Evolutionary conservation across 2,113 vertebrate genomes (phyloP), one percentile per base, ranked within the genome.

Genomic region (Ochotona curzoniae): DNA sequence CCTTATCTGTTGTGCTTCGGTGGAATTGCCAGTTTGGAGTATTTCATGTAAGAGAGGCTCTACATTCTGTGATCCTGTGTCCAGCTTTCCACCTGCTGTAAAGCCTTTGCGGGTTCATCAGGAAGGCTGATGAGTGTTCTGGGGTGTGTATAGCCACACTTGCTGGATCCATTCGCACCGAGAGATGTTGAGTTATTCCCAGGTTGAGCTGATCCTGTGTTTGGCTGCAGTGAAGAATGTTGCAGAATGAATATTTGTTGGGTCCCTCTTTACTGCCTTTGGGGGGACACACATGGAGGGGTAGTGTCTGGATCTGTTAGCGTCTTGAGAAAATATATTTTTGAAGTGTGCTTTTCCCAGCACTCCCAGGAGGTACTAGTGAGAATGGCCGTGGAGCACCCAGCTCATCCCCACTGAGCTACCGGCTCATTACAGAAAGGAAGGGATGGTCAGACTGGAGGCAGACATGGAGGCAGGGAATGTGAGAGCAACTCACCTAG

Each of bases 11-110:
- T 71, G 64, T 80, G 38, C 80, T 38, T 89, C 71, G 51, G 28
- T n/a, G 54, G 82, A 84, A 73, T 87, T 91, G 60, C 60, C 35
- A 80, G 20, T 85, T 94, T 78, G 63, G 38, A 57, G 76, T 81
- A 90, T 83, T 71, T 95, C 38, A 47, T 54, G 71, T 57, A 12
- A 54, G 87, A 86, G 51, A 60, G 67, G 60, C 61, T 5, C 38
- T 63, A 12, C 11, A 23, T 14, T 54, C 8, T 54, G 69, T 25
- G n/a, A 71, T 81, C 75, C 30, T 51, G 25, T 51, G 28, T 67
- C 32, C 66, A 67, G 47, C 61, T 67, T 87, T 67, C 66, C 47
- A 17, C 44, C 49, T 47, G 74, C 14, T 8, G 5, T 6, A 44
- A 44, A 44, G 38, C 38, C 38, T 44, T 44, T 44, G 38, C 38